Evolutionary conservation across 2,113 vertebrate genomes (phyloP), one percentile per base, ranked within the genome.

Genomic region (Clarias magur): DNA sequence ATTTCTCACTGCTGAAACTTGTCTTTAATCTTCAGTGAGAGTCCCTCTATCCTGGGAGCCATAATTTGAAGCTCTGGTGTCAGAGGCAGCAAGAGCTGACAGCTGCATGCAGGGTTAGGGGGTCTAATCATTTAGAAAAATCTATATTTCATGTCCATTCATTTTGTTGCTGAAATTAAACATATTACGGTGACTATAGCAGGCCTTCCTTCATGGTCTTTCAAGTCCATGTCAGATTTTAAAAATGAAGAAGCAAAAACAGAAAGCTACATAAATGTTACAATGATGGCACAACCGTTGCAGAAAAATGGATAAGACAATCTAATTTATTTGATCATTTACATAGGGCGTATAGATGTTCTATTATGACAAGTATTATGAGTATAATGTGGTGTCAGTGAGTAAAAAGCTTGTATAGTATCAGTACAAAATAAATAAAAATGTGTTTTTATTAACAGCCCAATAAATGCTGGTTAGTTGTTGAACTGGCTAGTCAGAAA

Each of bases 21-120:
- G 83, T 88, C 88, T 87, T 89, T 88, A 90, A 90, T 91, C 84
- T 86, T 83, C 78, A 84, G 83, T 78, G 82, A 89, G 79, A 88
- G 88, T 90, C 72, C 84, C 86, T 90, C 72, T 34, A 72, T 84
- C 75, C 73, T 73, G 85, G 75, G 88, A 85, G 80, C 75, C 83
- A 90, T 91, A 87, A 89, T 90, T 89, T 87, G 79, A 81, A 86
- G 84, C 90, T 86, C 59, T 17, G 7, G 82, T 87, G 86, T 87
- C 90, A 89, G 76, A 48, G 70, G 83, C 81, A 86, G 80, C 38
- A 25, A 82, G 86, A 34, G 85, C 87, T 88, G 88, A 86, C 83
- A 83, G 82, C 67, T 73, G 25, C 80, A 79, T 80, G 80, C 85
- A 62, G 68, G 57, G 30, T 81, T 87, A 86, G 79, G 82, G 80